phyloP scores from a whole-genome alignment of 2,113 vertebrate genomes.

The Nematolebias whitei region DNA sequence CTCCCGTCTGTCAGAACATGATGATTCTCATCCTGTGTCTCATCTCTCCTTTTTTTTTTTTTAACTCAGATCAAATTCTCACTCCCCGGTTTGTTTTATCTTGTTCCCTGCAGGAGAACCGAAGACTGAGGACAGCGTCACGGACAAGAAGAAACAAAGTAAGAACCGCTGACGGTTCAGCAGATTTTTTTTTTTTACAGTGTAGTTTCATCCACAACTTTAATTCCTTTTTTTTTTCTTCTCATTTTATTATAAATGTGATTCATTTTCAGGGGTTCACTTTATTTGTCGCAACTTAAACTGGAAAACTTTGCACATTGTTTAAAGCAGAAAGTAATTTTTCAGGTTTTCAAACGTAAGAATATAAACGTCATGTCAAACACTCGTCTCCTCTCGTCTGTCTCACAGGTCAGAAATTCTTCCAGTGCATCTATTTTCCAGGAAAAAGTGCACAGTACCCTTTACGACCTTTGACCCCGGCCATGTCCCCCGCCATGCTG shows the following conservation, averaged over 20 bases:
- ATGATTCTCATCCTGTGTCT: neutral
- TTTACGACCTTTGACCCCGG: constrained; percentile 71
- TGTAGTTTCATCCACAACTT: too few relatives aligned
- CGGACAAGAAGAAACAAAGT: constrained; percentile 76
- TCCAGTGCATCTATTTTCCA: constrained; percentile 81
- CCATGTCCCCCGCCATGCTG: constrained; percentile 74
- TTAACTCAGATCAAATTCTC: neutral
- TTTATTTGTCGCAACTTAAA: too few relatives aligned
- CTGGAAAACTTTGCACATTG: too few relatives aligned
- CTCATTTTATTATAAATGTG: too few relatives aligned
- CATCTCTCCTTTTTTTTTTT: neutral
- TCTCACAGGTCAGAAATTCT: constrained; percentile 80
- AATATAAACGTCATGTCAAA: too few relatives aligned
- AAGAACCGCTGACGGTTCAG: neutral
- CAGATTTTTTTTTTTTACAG: too few relatives aligned
- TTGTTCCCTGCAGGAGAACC: constrained; percentile 57
- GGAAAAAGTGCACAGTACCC: constrained; percentile 76
- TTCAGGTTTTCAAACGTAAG: too few relatives aligned
- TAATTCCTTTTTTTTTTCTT: too few relatives aligned
- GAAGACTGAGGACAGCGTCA: constrained; percentile 51
- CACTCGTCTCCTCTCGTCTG: too few relatives aligned
- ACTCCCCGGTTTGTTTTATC: neutral
- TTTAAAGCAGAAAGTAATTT: too few relatives aligned
- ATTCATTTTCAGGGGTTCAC: too few relatives aligned
- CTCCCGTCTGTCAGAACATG: constrained; percentile 23